phyloP scores from a whole-genome alignment of 2,113 vertebrate species.

The Tonatia bakeri region DNA sequence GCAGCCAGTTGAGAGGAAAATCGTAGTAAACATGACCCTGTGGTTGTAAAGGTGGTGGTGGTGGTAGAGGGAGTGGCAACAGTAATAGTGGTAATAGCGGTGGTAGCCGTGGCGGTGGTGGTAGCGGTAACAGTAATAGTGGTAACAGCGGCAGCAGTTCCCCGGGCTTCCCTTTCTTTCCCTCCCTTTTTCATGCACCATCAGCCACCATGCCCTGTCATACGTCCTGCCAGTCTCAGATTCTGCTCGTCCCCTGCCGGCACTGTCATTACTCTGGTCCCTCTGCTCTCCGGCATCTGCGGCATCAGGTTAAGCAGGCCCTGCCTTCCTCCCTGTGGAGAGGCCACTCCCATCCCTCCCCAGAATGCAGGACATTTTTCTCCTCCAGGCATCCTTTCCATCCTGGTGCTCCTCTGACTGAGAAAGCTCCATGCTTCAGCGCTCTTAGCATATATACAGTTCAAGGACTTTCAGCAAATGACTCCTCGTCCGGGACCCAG shows the following conservation, averaged over 20 bases:
- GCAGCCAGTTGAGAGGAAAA: background rate
- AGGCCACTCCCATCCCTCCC: background rate
- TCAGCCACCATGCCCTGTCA: background rate
- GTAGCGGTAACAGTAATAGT: no score
- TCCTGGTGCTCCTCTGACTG: background rate
- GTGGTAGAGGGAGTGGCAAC: no score
- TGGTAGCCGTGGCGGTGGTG: no score
- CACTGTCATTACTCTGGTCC: background rate
- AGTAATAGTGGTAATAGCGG: no score
- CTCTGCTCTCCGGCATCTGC: background rate
- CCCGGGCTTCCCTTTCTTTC: background rate
- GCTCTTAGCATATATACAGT: background rate
- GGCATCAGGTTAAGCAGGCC: background rate
- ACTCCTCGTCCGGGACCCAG: background rate
- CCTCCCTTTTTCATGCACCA: background rate
- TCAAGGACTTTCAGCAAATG: background rate
- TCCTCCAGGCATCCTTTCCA: background rate
- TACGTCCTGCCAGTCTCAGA: background rate
- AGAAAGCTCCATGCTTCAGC: background rate
- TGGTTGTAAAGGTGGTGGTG: background rate
- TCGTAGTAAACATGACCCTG: fast-evolving
- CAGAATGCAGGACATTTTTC: background rate
- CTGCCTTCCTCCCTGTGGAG: background rate
- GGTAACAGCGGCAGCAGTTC: background rate
- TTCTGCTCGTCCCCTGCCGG: background rate